These are phyloP conservation scores for Macrotus californicus DNA, from an alignment of 2,113 vertebrate species.

Conservation along the genomic window DNA sequence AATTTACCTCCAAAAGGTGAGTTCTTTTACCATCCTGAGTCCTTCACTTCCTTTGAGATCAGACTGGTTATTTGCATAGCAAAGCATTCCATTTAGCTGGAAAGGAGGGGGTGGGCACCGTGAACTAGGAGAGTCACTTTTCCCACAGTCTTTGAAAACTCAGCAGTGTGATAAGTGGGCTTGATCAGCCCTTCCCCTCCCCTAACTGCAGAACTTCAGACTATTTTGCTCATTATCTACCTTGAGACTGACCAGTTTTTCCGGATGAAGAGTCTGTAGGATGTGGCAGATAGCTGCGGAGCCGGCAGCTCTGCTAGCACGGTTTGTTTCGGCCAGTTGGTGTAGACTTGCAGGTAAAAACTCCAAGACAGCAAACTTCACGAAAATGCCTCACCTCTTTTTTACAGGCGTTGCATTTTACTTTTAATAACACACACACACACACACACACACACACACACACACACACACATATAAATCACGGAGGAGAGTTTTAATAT, in stretches of 20 bases:
- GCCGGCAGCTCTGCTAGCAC: background rate
- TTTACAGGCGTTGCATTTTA: background rate
- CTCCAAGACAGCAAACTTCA: background rate
- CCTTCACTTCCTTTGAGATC: constrained; percentile 30
- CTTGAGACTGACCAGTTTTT: constrained; percentile 32
- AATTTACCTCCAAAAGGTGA: constrained; percentile 64
- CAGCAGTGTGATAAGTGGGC: constrained; percentile 15
- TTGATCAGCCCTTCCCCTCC: constrained; percentile 16
- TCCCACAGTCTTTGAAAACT: constrained; percentile 40
- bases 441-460: background rate
- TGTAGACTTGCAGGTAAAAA: constrained; percentile 28
- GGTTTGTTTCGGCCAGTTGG: constrained; percentile 35
- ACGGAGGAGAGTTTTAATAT: background rate
- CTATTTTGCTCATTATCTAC: constrained; percentile 27
- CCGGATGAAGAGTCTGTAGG: background rate
- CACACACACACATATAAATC: background rate
- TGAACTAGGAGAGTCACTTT: constrained; percentile 13
- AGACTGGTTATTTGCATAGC: constrained; percentile 66
- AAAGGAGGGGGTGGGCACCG: background rate
- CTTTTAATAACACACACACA: background rate
- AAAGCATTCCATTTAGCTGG: constrained; percentile 56
- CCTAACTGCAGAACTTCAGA: background rate
- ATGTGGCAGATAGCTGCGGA: constrained; percentile 27
- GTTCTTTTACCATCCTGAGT: constrained; percentile 15
- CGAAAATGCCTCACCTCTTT: background rate